Evolutionary conservation across 2,797 vertebrate species (phyloP), one percentile per base, ranked within the genome.

Genomic region (Heteromormyrus szaboi): DNA sequence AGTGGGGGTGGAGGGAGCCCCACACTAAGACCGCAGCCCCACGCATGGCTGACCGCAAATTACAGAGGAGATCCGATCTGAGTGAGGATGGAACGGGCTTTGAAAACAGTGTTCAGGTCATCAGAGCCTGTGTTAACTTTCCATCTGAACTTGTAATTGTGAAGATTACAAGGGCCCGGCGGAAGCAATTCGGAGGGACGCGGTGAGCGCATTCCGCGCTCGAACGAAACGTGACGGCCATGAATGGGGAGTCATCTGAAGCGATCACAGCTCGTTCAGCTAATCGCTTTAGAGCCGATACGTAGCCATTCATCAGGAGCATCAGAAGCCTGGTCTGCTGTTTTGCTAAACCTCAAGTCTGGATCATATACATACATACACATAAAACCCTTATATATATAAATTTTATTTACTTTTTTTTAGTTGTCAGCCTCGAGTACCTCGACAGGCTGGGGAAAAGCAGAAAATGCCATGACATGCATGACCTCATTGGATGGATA

Each of bases 31-130:
- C 50, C 85, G 11, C 17, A 14, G 88, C 48, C 76, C 29, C 88
- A 88, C 79, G 88, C 88, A 83, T 88, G 88, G 56, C 88, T 83
- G 79, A 83, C 51, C 53, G 33, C 41, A 88, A 84, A 88, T 88
- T 88, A 88, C 72, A 83, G 50, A 25, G 53, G 76, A 56, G 53
- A 46, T 83, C 54, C 29, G 62, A 83, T 81, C 54, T 88, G 72
- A 88, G 51, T 62, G 33, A 54, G 68, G 51, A 44, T 19, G 48
- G 46, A 22, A 37, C 17, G 51, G 46, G 29, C 62, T 53, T 76
- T 76, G 33, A 87, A 48, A 68, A 25, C 11, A 68, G 86, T 72
- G 44, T 87, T 87, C 86, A 46, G 85, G 46, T 72, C 44, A 88
- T 53, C 46, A 53, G 68, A 51, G 65, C 48, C 44, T 53, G 22